phyloP scores from a whole-genome alignment of 2,797 vertebrate genomes.

The Enteromius anoplus region DNA sequence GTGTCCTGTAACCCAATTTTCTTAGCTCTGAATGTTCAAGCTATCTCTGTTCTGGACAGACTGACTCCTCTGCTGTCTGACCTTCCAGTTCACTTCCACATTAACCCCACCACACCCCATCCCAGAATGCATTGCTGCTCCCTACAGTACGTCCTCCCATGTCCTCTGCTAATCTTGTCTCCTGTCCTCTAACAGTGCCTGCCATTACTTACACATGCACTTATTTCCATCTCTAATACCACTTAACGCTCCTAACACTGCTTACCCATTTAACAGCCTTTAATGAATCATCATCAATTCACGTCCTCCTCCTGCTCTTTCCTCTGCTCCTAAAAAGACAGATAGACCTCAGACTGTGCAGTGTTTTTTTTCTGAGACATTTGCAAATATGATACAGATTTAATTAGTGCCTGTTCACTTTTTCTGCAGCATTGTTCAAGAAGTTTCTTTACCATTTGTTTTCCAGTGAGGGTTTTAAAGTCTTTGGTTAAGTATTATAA shows the following conservation, averaged over 20 bases:
- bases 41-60: conserved; percentile 21
- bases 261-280: conserved; percentile 15
- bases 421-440: neutral
- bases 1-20: neutral
- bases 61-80: conserved; percentile 22
- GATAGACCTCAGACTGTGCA: neutral
- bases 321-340: neutral
- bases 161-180: conserved; percentile 1
- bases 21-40: neutral
- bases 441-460: neutral
- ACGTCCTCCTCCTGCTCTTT: neutral
- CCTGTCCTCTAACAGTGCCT: neutral
- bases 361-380: neutral
- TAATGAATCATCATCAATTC: conserved; percentile 8
- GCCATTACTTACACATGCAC: neutral
- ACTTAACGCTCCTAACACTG: neutral
- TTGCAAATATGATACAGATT: neutral
- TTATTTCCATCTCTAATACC: conserved; percentile 1
- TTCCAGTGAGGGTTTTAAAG: too few relatives aligned
- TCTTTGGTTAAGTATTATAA: neutral
- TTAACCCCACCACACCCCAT: conserved; percentile 20
- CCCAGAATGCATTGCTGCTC: conserved; percentile 29
- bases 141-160: neutral
- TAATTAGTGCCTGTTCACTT: neutral
- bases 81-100: conserved; percentile 15